phyloP scores from a whole-genome alignment of 2,888 invertebrate genomes.

The Pimpla rufipes region DNA sequence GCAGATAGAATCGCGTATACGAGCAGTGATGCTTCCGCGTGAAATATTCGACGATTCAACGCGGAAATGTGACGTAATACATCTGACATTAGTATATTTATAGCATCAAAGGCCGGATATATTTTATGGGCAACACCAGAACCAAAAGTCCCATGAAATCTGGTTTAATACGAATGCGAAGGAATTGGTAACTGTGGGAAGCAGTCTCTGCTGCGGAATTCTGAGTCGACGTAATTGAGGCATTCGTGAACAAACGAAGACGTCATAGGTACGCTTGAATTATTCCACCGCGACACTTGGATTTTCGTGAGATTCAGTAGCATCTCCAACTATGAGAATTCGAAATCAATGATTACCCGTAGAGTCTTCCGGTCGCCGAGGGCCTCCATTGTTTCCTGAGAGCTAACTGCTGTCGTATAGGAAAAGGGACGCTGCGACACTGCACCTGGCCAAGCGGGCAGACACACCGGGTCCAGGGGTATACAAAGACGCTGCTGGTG shows the following conservation, averaged over 20 bases:
- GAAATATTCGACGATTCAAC: neutral
- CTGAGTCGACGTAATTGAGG: neutral
- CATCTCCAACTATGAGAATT: conserved; percentile 59
- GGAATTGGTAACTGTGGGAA: neutral
- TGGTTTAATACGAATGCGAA: neutral
- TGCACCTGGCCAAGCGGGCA: conserved; percentile 38
- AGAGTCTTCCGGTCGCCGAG: conserved; percentile 47
- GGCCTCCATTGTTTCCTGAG: conserved; percentile 57
- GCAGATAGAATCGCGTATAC: conserved; percentile 9
- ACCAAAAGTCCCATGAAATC: neutral
- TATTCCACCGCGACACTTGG: conserved; percentile 22
- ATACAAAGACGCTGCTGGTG: conserved; percentile 73
- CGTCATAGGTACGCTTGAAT: conserved; percentile 18
- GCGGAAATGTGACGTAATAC: neutral
- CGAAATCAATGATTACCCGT: conserved; percentile 54
- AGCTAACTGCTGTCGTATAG: conserved; percentile 62
- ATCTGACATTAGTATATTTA: neutral
- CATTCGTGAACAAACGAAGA: neutral
- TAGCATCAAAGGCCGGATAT: neutral
- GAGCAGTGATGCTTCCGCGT: conserved; percentile 29
- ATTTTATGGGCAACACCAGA: neutral
- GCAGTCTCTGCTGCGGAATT: neutral
- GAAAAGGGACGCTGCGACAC: conserved; percentile 33
- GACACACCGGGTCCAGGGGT: conserved; percentile 35
- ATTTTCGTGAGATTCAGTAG: conserved; percentile 36